Base-by-base conservation (phyloP, 2,888 invertebrate species). In the Oxycera nigricornis region DNA sequence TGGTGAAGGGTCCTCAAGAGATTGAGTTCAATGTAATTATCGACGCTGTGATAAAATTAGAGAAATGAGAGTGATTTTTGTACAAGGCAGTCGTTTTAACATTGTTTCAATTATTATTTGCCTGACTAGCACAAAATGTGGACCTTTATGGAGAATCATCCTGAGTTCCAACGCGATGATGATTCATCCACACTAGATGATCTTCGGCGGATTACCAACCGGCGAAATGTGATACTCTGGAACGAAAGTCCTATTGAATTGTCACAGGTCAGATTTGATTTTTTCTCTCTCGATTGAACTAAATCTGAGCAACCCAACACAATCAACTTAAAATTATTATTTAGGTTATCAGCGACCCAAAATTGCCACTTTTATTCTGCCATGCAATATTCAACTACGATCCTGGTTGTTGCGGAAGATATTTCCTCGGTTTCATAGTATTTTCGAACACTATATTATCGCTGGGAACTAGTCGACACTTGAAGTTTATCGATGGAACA, bases 381-480 rank as follows among this genome's bases (percentile, higher is more conserved):
- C 88, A 89, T 80, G 88, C 88, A 0, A 81, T 89, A 78, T 89
- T 89, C 79, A 88, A 88, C 81, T 88, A 88, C 79, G 88, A 91
- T 80, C 89, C 90, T 39, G 88, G 90, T 2, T 82, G 91, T 20
- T 88, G 90, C 2, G 89, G 92, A 0, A 93, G 92, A 84, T 83
- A 89, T 62, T 89, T 89, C 0, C 84, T 93, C 1, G 90, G 91
- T 0, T 90, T 90, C 81, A 87, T 89, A 7, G 88, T 93, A 86
- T 92, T 92, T 81, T 86, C 88, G 7, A 91, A 89, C 79, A 88
- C 90, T 0, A 85, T 93, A 55, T 85, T 89, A 61, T 88, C 90
- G 9, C 87, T 91, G 77, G 93, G 93, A 0, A 89, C 89, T 1
- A 87, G 88, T 0, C 88, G 92, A 61, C 90, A 92, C 79, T 85